Conservation (phyloP, 2,797 vertebrate species). For the Lepidocolaptes lacrymiger region DNA sequence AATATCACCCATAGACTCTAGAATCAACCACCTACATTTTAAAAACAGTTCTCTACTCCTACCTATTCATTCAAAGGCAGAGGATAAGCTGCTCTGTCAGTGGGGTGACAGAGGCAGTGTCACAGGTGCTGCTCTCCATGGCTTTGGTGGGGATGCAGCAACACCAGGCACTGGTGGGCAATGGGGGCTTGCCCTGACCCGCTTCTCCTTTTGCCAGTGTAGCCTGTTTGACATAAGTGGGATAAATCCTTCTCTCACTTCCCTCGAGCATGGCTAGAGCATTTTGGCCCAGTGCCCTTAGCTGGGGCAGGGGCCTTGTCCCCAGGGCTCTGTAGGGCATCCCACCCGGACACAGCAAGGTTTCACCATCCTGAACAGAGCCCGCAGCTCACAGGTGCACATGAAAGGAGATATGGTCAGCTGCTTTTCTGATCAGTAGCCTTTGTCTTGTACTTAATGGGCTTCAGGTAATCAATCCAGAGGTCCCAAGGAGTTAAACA, state of each 20-base stretch:
- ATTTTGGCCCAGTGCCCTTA: not conserved
- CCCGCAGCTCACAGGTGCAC: rapidly evolving
- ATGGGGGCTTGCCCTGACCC: not conserved
- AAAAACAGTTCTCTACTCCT: not conserved
- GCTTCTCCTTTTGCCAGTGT: not conserved
- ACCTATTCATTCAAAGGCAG: not conserved
- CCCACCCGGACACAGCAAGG: rapidly evolving
- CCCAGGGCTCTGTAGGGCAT: not conserved
- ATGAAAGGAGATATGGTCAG: not conserved
- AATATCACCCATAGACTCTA: not conserved
- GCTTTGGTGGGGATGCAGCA: not conserved
- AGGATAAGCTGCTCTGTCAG: not conserved
- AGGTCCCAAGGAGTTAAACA: not conserved
- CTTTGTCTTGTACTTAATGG: not conserved
- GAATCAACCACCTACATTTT: not conserved
- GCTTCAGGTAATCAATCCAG: not conserved
- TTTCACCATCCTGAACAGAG: not conserved
- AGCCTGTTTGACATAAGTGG: rapidly evolving
- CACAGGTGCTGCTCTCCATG: rapidly evolving
- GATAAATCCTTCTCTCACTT: not conserved
- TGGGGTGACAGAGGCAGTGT: not conserved
- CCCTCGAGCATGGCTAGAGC: not conserved
- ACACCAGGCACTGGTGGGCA: rapidly evolving
- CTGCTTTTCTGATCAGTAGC: not conserved
- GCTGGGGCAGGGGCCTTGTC: not conserved